Conservation (phyloP, 2,888 invertebrate genomes). For the Drosophila monieri region DNA sequence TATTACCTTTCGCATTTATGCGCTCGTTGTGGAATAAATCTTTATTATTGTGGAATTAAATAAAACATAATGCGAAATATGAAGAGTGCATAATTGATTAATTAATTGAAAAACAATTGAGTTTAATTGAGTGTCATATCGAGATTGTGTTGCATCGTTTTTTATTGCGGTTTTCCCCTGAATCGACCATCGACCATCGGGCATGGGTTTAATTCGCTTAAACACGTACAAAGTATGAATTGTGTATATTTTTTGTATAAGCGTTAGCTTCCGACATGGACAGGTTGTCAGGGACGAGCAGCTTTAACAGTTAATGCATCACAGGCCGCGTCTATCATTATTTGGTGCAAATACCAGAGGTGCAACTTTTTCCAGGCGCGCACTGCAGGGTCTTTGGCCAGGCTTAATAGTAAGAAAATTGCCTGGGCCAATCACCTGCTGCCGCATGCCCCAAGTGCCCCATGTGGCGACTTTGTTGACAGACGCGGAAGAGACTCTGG, state of each 20-base stretch:
- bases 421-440: conserved; percentile 61
- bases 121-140: conserved; percentile 67
- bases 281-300: conserved; percentile 45
- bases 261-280: conserved; percentile 50
- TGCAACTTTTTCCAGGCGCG: conserved; percentile 41
- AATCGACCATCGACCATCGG: background rate
- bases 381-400: conserved; percentile 51
- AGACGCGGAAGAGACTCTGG: conserved; percentile 61
- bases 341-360: conserved; percentile 61
- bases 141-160: conserved; percentile 23
- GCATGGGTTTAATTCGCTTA: conserved; percentile 34
- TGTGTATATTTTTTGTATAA: background rate
- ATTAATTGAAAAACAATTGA: conserved; percentile 76
- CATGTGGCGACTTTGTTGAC: conserved; percentile 48
- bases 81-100: conserved; percentile 65
- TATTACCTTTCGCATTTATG: conserved; percentile 5
- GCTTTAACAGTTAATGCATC: conserved; percentile 59
- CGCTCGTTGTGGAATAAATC: conserved; percentile 3
- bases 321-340: conserved; percentile 18
- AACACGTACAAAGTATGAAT: background rate
- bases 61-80: conserved; percentile 27
- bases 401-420: conserved; percentile 56
- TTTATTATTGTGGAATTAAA: conserved; percentile 18
- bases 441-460: conserved; percentile 17
- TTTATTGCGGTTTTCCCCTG: conserved; percentile 15